Evolutionary conservation across 2,797 vertebrate genomes (phyloP).

Genomic region (Darevskia mixta): DNA sequence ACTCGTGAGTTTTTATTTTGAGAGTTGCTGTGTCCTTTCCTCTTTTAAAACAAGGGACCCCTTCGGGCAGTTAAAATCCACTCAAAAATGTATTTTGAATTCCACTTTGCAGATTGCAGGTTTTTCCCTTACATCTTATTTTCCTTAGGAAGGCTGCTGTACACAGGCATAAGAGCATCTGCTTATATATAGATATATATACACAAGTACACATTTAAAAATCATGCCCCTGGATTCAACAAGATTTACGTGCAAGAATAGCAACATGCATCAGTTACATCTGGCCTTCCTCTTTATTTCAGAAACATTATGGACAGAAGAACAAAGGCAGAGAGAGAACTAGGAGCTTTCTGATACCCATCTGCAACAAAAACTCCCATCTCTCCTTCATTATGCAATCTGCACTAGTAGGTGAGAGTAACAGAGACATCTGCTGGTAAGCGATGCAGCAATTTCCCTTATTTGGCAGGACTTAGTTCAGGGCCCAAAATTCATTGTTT

Average conservation of each 20-base stretch:
- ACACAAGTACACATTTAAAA: background rate
- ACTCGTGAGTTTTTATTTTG: background rate
- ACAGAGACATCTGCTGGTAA: constrained; percentile 75
- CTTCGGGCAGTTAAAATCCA: background rate
- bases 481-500: background rate
- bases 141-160: background rate
- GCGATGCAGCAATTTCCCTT: constrained; percentile 8
- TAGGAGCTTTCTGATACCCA: background rate
- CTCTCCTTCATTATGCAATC: constrained; percentile 42
- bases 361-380: background rate
- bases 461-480: background rate
- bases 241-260: background rate
- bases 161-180: background rate
- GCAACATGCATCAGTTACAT: background rate
- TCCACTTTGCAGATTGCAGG: background rate
- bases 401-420: constrained; percentile 62
- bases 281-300: background rate
- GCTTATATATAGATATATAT: background rate
- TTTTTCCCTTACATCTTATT: background rate
- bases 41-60: background rate
- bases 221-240: background rate
- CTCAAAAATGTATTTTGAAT: background rate
- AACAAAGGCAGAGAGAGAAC: background rate
- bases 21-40: background rate
- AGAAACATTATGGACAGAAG: background rate